Evolutionary conservation across 2,888 invertebrate genomes (phyloP), one percentile per base, ranked within the genome.

Genomic region (Nematopogon swammerdamellus): DNA sequence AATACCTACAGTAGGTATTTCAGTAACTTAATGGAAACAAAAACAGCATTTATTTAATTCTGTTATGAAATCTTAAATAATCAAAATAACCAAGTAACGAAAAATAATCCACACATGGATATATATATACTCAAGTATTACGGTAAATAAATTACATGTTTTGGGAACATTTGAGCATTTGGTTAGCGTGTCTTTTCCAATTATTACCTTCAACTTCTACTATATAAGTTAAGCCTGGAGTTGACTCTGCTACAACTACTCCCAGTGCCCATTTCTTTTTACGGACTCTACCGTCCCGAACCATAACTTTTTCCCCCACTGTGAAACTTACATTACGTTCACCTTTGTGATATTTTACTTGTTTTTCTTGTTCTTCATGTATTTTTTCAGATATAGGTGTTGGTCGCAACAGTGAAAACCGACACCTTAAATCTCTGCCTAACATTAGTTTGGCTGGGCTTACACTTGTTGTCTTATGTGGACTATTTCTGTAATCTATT

Each of bases 391-490:
- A 25, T 36, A 47, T 36, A n/a, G 47, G 47, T 3, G 14, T 36
- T 20, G 47, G 47, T 19, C 47, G 16, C 10, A 47, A n/a, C n/a
- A 47, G 36, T 2, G 47, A 47, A 36, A 47, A 47, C 30, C 47
- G 30, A 19, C 47, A 42, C 17, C 47, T 47, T 36, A 47, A 47
- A 5, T 47, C 47, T 42, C 47, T 47, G 14, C 47, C 47, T 30
- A 30, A 36, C 47, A 47, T 47, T 36, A 47, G 17, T 30, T 19
- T 47, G 47, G 30, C n/a, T 3, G 36, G 36, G 36, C 36, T 36
- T 14, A 36, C 36, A 8, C 36, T 14, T 8, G 36, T 36, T 36
- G 36, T 36, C 11, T 36, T 36, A 14, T 36, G 36, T 14, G 36
- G 36, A 36, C 36, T 36, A 14, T 14, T 36, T 36, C 36, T 36